phyloP scores from a whole-genome alignment of 2,797 vertebrate genomes.

The Miichthys miiuy region DNA sequence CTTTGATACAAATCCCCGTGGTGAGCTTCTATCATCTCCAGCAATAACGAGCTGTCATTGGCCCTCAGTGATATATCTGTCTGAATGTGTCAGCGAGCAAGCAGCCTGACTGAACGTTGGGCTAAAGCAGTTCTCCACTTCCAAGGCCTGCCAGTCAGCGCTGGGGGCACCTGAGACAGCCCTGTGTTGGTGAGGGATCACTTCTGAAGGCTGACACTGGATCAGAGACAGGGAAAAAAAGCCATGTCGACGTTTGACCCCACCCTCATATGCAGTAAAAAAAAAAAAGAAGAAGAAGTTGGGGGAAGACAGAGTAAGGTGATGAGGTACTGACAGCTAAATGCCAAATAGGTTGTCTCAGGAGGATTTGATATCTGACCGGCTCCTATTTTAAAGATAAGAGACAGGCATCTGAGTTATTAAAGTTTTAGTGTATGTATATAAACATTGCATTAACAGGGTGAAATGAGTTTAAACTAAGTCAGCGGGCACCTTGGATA shows the following conservation, averaged over 20 bases:
- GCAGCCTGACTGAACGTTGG: slow-evolving; percentile 75
- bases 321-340: slow-evolving; percentile 72
- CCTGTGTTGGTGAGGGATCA: slow-evolving; percentile 67
- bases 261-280: slow-evolving; percentile 40
- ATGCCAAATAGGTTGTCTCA: slow-evolving; percentile 72
- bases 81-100: slow-evolving; percentile 77
- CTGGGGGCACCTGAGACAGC: slow-evolving; percentile 77
- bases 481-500: slow-evolving; percentile 74
- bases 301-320: slow-evolving; percentile 40
- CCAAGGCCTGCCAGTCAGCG: slow-evolving; percentile 82
- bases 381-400: slow-evolving; percentile 70
- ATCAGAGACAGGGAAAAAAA: slow-evolving; percentile 70
- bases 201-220: slow-evolving; percentile 75
- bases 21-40: slow-evolving; percentile 79
- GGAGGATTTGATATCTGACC: slow-evolving; percentile 66
- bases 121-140: slow-evolving; percentile 79
- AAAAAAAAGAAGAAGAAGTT: slow-evolving; percentile 18
- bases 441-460: slow-evolving; percentile 62
- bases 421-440: slow-evolving; percentile 56
- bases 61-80: slow-evolving; percentile 81
- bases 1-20: slow-evolving; percentile 81
- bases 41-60: slow-evolving; percentile 84
- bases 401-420: slow-evolving; percentile 59
- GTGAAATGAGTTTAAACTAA: slow-evolving; percentile 64
- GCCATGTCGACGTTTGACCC: slow-evolving; percentile 73